Evolutionary conservation across 2,113 vertebrate genomes (phyloP).

Genomic region (Onychostoma macrolepis): DNA sequence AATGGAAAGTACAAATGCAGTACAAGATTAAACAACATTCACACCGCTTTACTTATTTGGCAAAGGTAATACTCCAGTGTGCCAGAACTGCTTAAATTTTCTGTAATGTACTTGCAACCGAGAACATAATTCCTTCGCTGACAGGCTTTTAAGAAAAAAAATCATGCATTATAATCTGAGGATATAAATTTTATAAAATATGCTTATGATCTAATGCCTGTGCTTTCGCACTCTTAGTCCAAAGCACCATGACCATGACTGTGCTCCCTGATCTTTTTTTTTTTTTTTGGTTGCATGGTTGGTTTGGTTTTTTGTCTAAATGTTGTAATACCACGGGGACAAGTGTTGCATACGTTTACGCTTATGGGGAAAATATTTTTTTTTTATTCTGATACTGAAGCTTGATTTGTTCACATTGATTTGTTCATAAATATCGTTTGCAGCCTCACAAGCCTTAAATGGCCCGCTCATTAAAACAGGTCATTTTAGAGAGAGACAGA

Average conservation of each 20-base stretch:
- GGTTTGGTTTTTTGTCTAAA: neutral
- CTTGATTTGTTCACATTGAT: too few species aligned
- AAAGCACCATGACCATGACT: neutral
- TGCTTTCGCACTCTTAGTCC: neutral
- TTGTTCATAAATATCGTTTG: too few species aligned
- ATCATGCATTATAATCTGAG: neutral
- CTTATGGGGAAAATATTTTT: too few species aligned
- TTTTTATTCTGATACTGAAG: too few species aligned
- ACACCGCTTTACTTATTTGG: slow-evolving; percentile 25
- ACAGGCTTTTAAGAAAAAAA: slow-evolving; percentile 54
- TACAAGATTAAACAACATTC: neutral
- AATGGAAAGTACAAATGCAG: neutral
- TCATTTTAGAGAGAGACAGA: too few species aligned
- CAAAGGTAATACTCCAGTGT: neutral
- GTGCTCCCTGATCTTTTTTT: neutral
- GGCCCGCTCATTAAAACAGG: too few species aligned
- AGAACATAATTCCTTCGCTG: slow-evolving; percentile 47
- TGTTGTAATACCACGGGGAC: too few species aligned
- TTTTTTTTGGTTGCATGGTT: neutral
- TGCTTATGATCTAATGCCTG: slow-evolving; percentile 21
- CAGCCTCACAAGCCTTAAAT: too few species aligned
- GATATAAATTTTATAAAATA: slow-evolving; percentile 5
- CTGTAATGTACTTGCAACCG: slow-evolving; percentile 47
- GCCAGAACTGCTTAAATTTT: slow-evolving; percentile 25
- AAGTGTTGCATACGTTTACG: too few species aligned